Evolutionary conservation across 1,140 invertebrate species (phyloP), one percentile per base, ranked within the genome.

Genomic region (Eulimnadia texana): DNA sequence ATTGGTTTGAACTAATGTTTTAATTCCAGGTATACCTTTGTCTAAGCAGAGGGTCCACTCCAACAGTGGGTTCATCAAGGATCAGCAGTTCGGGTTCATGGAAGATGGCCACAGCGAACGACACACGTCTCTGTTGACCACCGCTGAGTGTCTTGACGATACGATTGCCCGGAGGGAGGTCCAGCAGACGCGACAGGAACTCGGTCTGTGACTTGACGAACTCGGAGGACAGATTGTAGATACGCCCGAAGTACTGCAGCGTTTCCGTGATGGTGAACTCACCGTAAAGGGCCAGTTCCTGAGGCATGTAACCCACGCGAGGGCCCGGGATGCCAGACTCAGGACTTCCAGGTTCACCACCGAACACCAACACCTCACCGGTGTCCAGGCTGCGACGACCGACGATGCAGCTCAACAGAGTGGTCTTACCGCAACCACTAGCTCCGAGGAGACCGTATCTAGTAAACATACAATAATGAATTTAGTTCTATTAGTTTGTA

Each of bases 251-350:
- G 71, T 95, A 97, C 77, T 88, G 83, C 81, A 97, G 86, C 0
- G 92, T 97, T 71, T 98, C 94, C 62, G 83, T 81, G 64, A 96
- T 97, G 0, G 90, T 89, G 72, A 98, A 94, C 73, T 96, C 91
- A 0, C 88, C 88, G 72, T 93, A 97, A 0, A 98, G 76, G 0
- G 93, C 93, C 25, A 94, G 20, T 25, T 63, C 62, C 56, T 78
- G 77, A 52, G 79, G 79, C 79, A 80, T 80, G 68, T 79, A 80
- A n/a, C 79, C 79, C 28, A 80, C 88, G 9, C 88, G 79, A 68
- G 88, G 88, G 10, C 91, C 91, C 1, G 91, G 91, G 2, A 94
- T 88, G 0, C 89, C 90, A 0, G 75, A 74, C 23, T 73, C 74
- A 52, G 67, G 76, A 9, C 85, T 84, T 0, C 89, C 89, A 1